Conservation (phyloP, 2,888 invertebrate species). For the Dorcus hopei region DNA sequence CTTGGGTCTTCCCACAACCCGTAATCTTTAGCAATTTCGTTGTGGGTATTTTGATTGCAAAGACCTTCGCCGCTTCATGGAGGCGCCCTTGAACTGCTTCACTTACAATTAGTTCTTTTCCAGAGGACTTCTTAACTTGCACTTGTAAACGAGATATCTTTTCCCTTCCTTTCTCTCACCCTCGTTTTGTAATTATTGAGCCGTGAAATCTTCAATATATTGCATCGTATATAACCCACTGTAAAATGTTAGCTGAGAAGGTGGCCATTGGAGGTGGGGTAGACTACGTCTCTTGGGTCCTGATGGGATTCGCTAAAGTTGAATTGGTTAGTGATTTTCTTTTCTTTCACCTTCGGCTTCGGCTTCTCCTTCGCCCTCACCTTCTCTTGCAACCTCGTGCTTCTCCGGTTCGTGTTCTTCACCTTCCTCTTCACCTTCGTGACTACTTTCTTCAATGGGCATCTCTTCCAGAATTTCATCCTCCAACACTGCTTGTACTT, state of each 20-base stretch:
- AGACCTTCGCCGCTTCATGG: conserved; percentile 73
- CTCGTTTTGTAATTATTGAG: conserved; percentile 70
- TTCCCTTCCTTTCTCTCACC: conserved; percentile 52
- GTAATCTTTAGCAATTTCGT: conserved; percentile 89
- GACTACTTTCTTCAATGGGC: conserved; percentile 27
- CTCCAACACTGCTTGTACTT: conserved; percentile 22
- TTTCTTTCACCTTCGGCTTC: conserved; percentile 43
- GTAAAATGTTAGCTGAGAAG: conserved; percentile 73
- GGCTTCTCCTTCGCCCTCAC: conserved; percentile 38
- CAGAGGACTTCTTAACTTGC: conserved; percentile 48
- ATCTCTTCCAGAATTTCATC: conserved; percentile 42
- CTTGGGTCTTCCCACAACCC: conserved; percentile 96
- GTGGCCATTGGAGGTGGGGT: conserved; percentile 81
- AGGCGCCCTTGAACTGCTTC: conserved; percentile 55
- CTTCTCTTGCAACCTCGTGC: conserved; percentile 15
- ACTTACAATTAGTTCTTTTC: conserved; percentile 59
- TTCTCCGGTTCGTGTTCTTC: conserved; percentile 18
- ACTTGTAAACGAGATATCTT: conserved; percentile 30
- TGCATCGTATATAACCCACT: conserved; percentile 88
- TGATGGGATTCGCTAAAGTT: conserved; percentile 84
- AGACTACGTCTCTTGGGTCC: conserved; percentile 75
- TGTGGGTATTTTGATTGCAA: conserved; percentile 95
- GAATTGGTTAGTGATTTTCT: conserved; percentile 89
- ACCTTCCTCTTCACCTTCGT: conserved; percentile 24
- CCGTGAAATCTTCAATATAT: conserved; percentile 80